Base-by-base conservation (phyloP, 2,113 vertebrate species). In the Mystacornis crossleyi region DNA sequence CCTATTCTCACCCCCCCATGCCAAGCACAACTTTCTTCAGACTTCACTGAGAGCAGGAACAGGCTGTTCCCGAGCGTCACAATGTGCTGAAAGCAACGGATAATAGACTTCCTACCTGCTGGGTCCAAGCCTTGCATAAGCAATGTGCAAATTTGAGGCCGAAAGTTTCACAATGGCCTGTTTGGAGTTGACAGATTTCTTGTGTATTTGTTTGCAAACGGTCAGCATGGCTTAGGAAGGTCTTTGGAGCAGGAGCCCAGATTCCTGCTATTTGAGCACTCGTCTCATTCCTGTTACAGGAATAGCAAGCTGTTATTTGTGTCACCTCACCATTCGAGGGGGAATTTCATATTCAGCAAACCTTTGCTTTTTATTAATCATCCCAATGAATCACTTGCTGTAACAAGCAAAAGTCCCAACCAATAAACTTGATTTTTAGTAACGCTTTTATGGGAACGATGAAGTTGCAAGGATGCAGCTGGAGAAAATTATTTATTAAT, bases 221-320 rank as follows among this genome's bases (percentile, higher is more conserved):
- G 45, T 9, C 1, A 1, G 4, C 34, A 2, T 6, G 23, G 53
- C 38, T 71, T 19, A 24, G n/a, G 21, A 65, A 55, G 12, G 21
- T 18, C 29, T 67, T 67, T 3, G 53, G 31, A 91, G 62, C 29
- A 26, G 36, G 43, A 77, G n/a, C 71, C 53, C 5, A 2, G 3
- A 1, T 66, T 60, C 1, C 60, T 91, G 48, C 21, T 48, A 2
- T 26, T 81, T 25, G 42, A 73, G 51, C 18, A 8, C 14, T 72
- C 5, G 0, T 61, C 28, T 57, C 16, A 4, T 25, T 50, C 4
- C 12, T 1, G 0, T 43, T 43, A 53, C 54, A 54, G 58, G 34
- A 74, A 61, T 42, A 50, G 18, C 12, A 28, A 88, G 23, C 26
- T 60, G 10, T 24, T 65, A 4, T 2, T 14, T 47, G 19, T 71